A percentile compares a stretch with the other conserved stretches of the same genome.
Conservation (phyloP, 2,797 vertebrate genomes). For the Spondyliosoma cantharus region DNA sequence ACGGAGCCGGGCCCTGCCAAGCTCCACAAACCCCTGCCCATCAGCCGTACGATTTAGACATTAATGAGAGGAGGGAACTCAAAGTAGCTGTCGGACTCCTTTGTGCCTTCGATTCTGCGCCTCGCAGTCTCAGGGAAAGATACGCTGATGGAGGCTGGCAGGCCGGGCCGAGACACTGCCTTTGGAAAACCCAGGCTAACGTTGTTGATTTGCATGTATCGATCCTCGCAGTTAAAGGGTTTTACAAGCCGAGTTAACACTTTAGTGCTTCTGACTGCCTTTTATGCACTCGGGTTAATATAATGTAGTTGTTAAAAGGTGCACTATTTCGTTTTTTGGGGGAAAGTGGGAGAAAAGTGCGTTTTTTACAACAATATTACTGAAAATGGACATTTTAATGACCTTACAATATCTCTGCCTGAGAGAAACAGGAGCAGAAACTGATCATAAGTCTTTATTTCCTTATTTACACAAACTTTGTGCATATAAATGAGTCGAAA, state of each 20-base stretch:
- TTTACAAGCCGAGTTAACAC: conserved; percentile 24
- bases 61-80: conserved; percentile 72
- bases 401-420: too few species aligned
- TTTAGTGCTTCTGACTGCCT: conserved; percentile 6
- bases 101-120: conserved; percentile 27
- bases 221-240: conserved; percentile 25
- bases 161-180: background rate
- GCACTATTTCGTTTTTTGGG: too few species aligned
- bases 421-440: too few species aligned
- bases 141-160: conserved; percentile 12
- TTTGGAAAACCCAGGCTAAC: conserved; percentile 2
- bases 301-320: conserved; percentile 1
- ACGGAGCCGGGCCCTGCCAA: conserved; percentile 66
- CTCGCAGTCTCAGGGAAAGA: conserved; percentile 18
- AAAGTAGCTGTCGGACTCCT: conserved; percentile 56
- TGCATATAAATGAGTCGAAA: too few species aligned
- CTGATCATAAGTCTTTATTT: too few species aligned
- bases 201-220: conserved; percentile 45
- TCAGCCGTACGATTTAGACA: conserved; percentile 76
- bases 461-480: too few species aligned
- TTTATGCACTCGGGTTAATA: background rate
- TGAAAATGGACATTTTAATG: too few species aligned
- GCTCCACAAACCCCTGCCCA: conserved; percentile 45
- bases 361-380: too few species aligned
- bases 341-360: too few species aligned